phyloP scores from a whole-genome alignment of 2,888 invertebrate species.

The Cheilosia scutellata region DNA sequence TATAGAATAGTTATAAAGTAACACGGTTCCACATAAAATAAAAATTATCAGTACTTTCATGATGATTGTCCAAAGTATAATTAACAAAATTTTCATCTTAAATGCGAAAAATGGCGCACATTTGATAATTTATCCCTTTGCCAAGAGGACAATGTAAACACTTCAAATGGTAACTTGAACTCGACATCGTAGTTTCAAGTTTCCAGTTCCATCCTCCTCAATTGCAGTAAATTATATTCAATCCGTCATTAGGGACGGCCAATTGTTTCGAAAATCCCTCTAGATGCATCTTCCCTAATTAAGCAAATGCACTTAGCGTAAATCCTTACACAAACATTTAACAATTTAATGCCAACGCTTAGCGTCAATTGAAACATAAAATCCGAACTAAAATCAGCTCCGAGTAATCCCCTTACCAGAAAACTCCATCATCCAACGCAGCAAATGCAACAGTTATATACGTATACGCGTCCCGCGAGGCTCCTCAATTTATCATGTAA shows the following conservation, averaged over 20 bases:
- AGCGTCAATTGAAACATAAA: constrained; percentile 19
- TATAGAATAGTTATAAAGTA: too few relatives aligned
- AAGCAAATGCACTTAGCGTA: constrained; percentile 43
- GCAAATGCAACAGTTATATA: constrained; percentile 40
- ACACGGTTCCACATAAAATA: too few relatives aligned
- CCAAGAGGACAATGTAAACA: too few relatives aligned
- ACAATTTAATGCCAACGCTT: constrained; percentile 25
- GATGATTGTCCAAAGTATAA: too few relatives aligned
- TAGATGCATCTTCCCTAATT: constrained; percentile 29
- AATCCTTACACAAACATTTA: constrained; percentile 37
- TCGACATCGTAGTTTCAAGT: too few relatives aligned
- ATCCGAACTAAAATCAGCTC: constrained; percentile 34
- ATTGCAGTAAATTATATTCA: background rate
- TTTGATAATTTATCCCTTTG: too few relatives aligned
- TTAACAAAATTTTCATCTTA: too few relatives aligned
- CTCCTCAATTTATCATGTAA: constrained; percentile 34
- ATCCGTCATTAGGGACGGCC: background rate
- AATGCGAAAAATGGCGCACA: too few relatives aligned
- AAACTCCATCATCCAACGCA: constrained; percentile 22
- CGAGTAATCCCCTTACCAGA: constrained; percentile 31
- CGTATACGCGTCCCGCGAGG: constrained; percentile 39
- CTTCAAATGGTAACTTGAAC: too few relatives aligned
- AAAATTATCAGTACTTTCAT: too few relatives aligned
- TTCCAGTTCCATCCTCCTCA: too few relatives aligned
- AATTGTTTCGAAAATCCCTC: background rate